A percentile compares a stretch with the other conserved stretches of the same genome.
Evolutionary conservation across 1,140 invertebrate genomes (phyloP).

Genomic region (Littorina saxatilis): DNA sequence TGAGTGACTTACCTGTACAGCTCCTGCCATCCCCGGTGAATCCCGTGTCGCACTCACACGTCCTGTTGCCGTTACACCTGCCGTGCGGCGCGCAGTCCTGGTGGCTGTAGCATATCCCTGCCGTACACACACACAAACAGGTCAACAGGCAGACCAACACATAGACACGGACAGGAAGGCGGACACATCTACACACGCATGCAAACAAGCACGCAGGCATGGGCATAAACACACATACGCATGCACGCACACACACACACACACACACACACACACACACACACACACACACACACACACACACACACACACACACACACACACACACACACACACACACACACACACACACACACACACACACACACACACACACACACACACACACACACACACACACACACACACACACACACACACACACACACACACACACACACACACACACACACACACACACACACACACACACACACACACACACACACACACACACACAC

Average conservation of each 20-base stretch:
- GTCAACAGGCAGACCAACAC: not conserved
- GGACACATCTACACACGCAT: too few species aligned
- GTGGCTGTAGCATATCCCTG: not conserved
- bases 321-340: conserved; percentile 15
- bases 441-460: not conserved
- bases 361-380: conserved; percentile 11
- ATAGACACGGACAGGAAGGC: not conserved
- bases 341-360: conserved; percentile 1
- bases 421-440: not conserved
- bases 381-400: not conserved
- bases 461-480: not conserved
- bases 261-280: conserved; percentile 36
- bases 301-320: conserved; percentile 36
- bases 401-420: not conserved
- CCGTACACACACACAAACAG: not conserved
- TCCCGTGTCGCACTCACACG: not conserved
- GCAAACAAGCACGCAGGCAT: too few species aligned
- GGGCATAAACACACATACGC: not conserved
- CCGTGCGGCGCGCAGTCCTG: not conserved
- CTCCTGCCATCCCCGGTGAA: not conserved
- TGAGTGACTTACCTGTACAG: too few species aligned
- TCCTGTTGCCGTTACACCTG: not conserved
- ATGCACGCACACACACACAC: not conserved
- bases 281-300: conserved; percentile 32
- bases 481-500: not conserved